Base-by-base conservation (phyloP, 2,113 vertebrate genomes). In the Plestiodon gilberti region DNA sequence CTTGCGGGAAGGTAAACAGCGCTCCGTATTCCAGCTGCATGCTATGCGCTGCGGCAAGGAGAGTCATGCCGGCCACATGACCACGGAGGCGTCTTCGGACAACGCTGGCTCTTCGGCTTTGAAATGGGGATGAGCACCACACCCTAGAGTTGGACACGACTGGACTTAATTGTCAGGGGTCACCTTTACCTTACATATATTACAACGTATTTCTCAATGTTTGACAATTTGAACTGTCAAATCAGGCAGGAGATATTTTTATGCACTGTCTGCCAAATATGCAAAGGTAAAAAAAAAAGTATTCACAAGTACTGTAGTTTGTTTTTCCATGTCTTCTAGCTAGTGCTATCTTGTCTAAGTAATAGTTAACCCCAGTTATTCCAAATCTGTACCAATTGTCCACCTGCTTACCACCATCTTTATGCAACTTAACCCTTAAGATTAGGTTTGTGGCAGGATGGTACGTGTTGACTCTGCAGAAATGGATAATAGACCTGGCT, bases 401-500 rank as follows among this genome's bases (percentile, higher is more conserved):
- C 30, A 57, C 80, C 48, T 79, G 75, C 8, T 33, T 78, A 88
- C 77, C 84, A 84, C 88, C 65, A 84, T 25, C 86, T 52, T 89
- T 90, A 1, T 85, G 40, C 81, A 71, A 94, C 95, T 97, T 96
- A 95, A 96, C 80, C 0, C 62, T 7, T 22, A 62, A 62, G 5
- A 28, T 35, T 92, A 99, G 98, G 89, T 98, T 97, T 25, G 91
- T 97, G 17, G 96, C 91, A 0, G 96, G 96, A 13, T 99, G 98
- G 98, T 97, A 97, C 81, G 4, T 98, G 52, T 93, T 99, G 43
- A 94, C 97, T 0, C 88, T 99, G 91, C 94, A 95, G 84, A 98
- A 97, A 93, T 97, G 98, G 97, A 95, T 99, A 94, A 95, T 99
- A 75, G 98, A 99, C 89, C 84, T 97, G 92, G 97, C 98, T 18